Evolutionary conservation across 2,888 invertebrate genomes (phyloP), one percentile per base, ranked within the genome.

Genomic region (Apomyelois bistriatella): DNA sequence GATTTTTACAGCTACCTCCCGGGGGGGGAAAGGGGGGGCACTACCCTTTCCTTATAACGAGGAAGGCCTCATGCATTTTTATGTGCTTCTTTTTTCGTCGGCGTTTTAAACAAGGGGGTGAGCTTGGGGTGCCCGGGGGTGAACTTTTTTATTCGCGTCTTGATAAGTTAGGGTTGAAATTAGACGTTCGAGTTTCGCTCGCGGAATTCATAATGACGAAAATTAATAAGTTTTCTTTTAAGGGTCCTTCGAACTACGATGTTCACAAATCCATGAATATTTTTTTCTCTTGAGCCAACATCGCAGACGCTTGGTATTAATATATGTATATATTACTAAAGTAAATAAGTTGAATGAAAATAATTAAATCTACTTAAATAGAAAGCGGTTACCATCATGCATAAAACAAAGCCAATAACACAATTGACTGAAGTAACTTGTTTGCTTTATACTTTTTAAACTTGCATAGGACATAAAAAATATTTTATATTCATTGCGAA

Each of bases 11-110:
- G 88, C 90, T 84, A 85, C 89, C 89, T 84, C 88, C 87, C 82
- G 68, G 59, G 68, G 72, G 77, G 78, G 79, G 77, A 22, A 22
- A 68, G 70, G 82, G 86, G 85, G 80, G 75, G 66, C 72, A 82
- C 86, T 91, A 88, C 90, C 91, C 90, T 90, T 90, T 90, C 89
- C 90, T 90, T 90, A 89, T 90, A 90, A 90, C 91, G 90, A 91
- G 90, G 90, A 90, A 88, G 90, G 90, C 90, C 91, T 91, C 91
- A 91, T 91, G 91, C 91, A 91, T 91, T 91, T 91, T 91, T 91
- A 91, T 91, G 91, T 91, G 90, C 91, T 90, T 89, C 91, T 90
- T 91, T 91, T 91, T 91, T 91, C 89, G 90, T 75, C 86, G 84
- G 89, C 90, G 87, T 90, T 91, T 91, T 90, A 91, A 91, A 90